Conservation (phyloP, 2,888 invertebrate species). For the Microctonus brassicae region DNA sequence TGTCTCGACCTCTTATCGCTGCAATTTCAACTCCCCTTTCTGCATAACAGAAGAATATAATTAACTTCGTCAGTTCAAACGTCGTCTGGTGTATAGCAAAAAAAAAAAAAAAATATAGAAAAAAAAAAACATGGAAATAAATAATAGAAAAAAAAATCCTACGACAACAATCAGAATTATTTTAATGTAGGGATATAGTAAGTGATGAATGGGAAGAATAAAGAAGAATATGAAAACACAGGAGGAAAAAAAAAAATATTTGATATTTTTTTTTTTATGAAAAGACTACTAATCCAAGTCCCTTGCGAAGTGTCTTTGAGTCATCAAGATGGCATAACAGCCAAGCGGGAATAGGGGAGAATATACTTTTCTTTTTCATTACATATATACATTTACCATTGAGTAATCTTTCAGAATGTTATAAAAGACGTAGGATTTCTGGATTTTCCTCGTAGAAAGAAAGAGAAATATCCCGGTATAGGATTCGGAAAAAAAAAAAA, state of each 20-base stretch:
- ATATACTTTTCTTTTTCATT: background rate
- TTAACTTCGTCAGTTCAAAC: constrained; percentile 60
- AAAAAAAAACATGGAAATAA: background rate
- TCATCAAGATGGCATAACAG: background rate
- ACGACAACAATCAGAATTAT: background rate
- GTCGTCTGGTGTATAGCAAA: background rate
- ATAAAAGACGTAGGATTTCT: constrained; percentile 24
- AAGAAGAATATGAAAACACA: background rate
- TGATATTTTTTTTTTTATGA: background rate
- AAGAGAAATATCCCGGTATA: constrained; percentile 17
- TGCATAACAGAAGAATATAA: constrained; percentile 57
- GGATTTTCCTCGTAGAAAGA: constrained; percentile 26
- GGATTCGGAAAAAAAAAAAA: constrained; percentile 11
- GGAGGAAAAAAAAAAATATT: no score
- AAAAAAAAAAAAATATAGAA: background rate
- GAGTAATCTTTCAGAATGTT: constrained; percentile 19
- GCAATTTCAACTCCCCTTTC: constrained; percentile 15
- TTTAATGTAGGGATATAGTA: background rate
- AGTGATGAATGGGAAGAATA: background rate
- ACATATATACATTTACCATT: background rate
- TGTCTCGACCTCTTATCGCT: constrained; percentile 12
- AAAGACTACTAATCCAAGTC: background rate
- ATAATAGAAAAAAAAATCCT: background rate
- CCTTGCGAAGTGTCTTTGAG: background rate
- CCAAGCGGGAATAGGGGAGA: constrained; percentile 2